These are phyloP conservation scores for Leptodirus hochenwartii DNA, from an alignment of 2,888 invertebrate genomes.

Conservation along the genomic window DNA sequence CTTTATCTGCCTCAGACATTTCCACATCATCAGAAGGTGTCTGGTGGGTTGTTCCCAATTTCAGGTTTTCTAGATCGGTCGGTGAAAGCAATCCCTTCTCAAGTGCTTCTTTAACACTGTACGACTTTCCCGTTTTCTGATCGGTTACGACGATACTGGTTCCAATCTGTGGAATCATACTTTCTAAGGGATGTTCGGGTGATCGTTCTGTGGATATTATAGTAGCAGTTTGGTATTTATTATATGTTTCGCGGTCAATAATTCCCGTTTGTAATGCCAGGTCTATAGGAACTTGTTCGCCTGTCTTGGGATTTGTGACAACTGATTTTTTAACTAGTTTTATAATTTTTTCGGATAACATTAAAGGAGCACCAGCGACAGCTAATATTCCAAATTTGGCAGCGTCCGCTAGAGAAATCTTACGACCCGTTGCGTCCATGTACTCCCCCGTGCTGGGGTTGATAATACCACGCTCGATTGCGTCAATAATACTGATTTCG, in stretches of 20 bases:
- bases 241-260: constrained; percentile 38
- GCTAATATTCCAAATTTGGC: constrained; percentile 59
- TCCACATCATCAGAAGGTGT: not conserved
- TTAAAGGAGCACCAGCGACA: constrained; percentile 56
- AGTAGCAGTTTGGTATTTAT: constrained; percentile 31
- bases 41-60: not conserved
- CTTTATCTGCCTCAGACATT: constrained; percentile 31
- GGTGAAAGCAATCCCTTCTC: constrained; percentile 19
- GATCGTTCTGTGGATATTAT: constrained; percentile 12
- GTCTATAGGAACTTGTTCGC: constrained; percentile 61
- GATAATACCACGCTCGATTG: constrained; percentile 55
- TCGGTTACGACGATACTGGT: constrained; percentile 25
- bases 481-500: constrained; percentile 49
- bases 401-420: constrained; percentile 52
- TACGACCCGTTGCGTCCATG: constrained; percentile 42
- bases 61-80: no score
- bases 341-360: constrained; percentile 49
- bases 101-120: constrained; percentile 24
- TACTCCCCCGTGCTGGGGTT: constrained; percentile 53
- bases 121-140: constrained; percentile 29
- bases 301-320: constrained; percentile 63
- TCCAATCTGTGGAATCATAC: not conserved
- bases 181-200: constrained; percentile 4
- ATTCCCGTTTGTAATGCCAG: constrained; percentile 62
- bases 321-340: constrained; percentile 39